Evolutionary conservation across 1,140 invertebrate species (phyloP), one percentile per base, ranked within the genome.

Genomic region (Chironomus striatipennis): DNA sequence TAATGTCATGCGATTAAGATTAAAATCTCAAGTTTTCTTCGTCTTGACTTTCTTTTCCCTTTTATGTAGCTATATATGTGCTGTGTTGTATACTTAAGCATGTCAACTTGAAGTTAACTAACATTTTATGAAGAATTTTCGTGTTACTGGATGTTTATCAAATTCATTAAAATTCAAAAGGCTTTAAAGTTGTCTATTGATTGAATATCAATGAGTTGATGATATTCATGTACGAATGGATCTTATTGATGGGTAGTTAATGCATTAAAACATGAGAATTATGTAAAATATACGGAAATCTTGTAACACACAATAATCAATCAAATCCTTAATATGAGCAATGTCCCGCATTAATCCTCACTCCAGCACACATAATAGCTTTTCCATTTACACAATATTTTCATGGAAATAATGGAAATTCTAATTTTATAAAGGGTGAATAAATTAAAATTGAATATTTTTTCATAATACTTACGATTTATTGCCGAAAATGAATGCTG

Each of bases 321-420:
- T 57, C 47, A 57, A 34, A 34, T 57, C 47, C 47, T 57, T n/a
- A n/a, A 57, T 57, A n/a, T 57, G 47, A n/a, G 47, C 47, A 57
- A 34, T 57, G 12, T 57, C n/a, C 47, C 47, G 9, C 5, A 15
- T 15, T 57, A 12, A 57, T n/a, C n/a, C 47, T 57, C 12, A 34
- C 24, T 34, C 24, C 24, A 34, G 24, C 24, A 34, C 24, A 34
- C 8, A 57, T 57, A 57, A 57, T 57, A 12, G 12, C 47, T 57
- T 57, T n/a, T 34, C 24, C 24, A 34, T 34, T 34, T 34, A 34
- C 24, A 34, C 24, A 34, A 34, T 34, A 57, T 47, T 15, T 47
- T 15, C 43, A 9, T 9, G 43, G 12, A 57, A 57, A 57, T 15
- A 2, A 9, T 9, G 43, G 12, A 57, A 57, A 57, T 57, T 57